phyloP scores from a whole-genome alignment of 2,888 invertebrate species.

The Apoda limacodes region DNA sequence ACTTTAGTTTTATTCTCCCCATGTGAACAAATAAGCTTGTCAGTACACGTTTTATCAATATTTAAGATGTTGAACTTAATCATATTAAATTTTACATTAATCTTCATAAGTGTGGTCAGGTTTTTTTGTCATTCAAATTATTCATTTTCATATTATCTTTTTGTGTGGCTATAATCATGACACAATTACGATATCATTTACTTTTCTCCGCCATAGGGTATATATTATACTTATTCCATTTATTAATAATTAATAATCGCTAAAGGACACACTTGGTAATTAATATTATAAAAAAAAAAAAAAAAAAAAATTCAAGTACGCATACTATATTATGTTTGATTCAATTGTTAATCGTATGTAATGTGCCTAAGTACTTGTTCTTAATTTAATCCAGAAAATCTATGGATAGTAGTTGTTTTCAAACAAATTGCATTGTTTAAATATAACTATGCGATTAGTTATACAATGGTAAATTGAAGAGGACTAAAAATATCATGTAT shows the following conservation, averaged over 20 bases:
- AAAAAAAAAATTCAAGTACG: constrained; percentile 55
- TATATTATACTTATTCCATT: constrained; percentile 63
- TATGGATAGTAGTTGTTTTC: constrained; percentile 30
- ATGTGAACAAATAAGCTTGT: too few relatives aligned
- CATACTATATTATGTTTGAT: constrained; percentile 65
- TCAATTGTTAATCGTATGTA: constrained; percentile 57
- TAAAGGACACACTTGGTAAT: constrained; percentile 54
- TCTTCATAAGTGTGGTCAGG: constrained; percentile 52
- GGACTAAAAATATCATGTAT: too few relatives aligned
- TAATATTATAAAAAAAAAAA: constrained; percentile 31
- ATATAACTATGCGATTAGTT: neutral
- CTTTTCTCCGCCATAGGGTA: constrained; percentile 49
- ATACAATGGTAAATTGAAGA: neutral
- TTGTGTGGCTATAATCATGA: constrained; percentile 15
- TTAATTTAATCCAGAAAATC: constrained; percentile 13
- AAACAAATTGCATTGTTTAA: constrained; percentile 27
- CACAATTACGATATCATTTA: constrained; percentile 30
- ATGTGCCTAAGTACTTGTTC: constrained; percentile 38
- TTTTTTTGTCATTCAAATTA: constrained; percentile 46
- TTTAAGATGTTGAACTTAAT: too few relatives aligned
- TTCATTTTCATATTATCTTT: constrained; percentile 41
- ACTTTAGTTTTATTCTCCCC: too few relatives aligned
- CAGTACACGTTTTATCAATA: too few relatives aligned
- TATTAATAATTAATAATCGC: constrained; percentile 56
- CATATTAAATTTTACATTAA: too few relatives aligned